These are phyloP conservation scores for Kryphioiulus occultus DNA, from an alignment of 2,888 invertebrate genomes.

Conservation along the genomic window DNA sequence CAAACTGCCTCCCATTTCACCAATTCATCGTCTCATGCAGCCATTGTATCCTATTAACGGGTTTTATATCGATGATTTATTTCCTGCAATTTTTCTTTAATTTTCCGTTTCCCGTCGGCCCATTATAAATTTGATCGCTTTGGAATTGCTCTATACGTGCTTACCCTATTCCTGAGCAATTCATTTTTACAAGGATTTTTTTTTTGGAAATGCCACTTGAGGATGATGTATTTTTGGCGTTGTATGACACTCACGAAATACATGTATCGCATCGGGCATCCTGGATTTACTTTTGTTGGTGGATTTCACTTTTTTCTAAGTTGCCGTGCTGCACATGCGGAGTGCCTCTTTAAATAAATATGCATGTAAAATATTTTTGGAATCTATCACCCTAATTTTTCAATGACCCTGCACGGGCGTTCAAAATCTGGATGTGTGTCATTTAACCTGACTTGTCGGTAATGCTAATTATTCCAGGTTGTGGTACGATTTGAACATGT, in stretches of 20 bases:
- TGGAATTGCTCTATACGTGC: constrained; percentile 11
- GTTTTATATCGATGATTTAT: constrained; percentile 27
- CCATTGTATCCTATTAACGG: constrained; percentile 13
- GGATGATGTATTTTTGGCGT: not conserved
- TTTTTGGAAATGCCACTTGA: not conserved
- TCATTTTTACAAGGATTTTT: not conserved
- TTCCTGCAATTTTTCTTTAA: constrained; percentile 4
- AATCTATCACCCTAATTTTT: too few species aligned
- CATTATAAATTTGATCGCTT: constrained; percentile 27
- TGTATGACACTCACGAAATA: not conserved
- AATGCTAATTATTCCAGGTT: too few species aligned
- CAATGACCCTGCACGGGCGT: too few species aligned
- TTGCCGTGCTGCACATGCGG: not conserved
- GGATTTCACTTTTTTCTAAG: not conserved
- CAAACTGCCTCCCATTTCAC: constrained; percentile 2
- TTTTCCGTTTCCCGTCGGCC: not conserved
- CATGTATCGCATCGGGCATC: not conserved
- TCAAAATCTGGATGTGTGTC: too few species aligned
- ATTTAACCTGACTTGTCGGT: too few species aligned
- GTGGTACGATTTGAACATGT: too few species aligned
- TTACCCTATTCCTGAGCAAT: not conserved
- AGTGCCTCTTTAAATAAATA: not conserved
- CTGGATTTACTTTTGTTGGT: not conserved
- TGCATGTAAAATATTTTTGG: too few species aligned
- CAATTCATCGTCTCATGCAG: not conserved